Conservation (phyloP, 2,888 invertebrate genomes). For the Coleophora deauratella region DNA sequence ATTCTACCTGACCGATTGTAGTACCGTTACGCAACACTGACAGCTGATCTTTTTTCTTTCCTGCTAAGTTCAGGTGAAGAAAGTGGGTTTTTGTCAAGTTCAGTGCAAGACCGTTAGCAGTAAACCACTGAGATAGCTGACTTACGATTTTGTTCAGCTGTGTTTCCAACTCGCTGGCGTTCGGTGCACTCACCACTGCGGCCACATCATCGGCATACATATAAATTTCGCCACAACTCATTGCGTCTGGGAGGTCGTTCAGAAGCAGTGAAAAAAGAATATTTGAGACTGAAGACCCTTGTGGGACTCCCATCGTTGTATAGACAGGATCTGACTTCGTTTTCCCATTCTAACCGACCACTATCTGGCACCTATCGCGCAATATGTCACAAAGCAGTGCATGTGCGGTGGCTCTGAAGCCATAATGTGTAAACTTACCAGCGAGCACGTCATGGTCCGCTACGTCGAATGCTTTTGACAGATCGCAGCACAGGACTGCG, state of each 20-base stretch:
- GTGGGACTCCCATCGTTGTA: constrained; percentile 1
- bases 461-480: constrained; percentile 3
- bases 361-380: background rate
- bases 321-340: background rate
- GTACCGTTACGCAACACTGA: background rate
- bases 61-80: background rate
- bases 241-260: constrained; percentile 5
- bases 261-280: constrained; percentile 2
- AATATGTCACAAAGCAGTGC: too few species aligned
- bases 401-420: background rate
- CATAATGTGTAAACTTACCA: constrained; percentile 5
- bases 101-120: constrained; percentile 2
- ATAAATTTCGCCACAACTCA: background rate
- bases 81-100: constrained; percentile 6
- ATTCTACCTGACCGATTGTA: background rate
- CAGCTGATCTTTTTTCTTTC: background rate
- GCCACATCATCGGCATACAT: constrained; percentile 10
- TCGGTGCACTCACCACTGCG: background rate
- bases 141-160: background rate
- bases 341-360: background rate
- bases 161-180: background rate
- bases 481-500: constrained; percentile 4
- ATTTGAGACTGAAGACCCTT: constrained; percentile 5
- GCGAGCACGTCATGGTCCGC: constrained; percentile 3
- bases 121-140: constrained; percentile 4